Evolutionary conservation across 1,140 invertebrate genomes (phyloP).

Genomic region (Pemphigus obesinymphae): DNA sequence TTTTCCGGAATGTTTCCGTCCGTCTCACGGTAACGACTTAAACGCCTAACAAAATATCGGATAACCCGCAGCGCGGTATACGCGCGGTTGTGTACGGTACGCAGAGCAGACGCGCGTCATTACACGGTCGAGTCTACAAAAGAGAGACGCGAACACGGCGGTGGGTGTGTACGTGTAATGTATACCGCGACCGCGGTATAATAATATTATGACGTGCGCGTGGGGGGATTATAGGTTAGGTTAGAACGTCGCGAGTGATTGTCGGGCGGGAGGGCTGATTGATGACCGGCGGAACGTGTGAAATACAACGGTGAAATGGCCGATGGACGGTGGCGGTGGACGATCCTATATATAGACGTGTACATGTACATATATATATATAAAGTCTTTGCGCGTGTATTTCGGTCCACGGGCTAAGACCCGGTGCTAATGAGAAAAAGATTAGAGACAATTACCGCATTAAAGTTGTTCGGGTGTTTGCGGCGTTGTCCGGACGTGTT

Average conservation of each 20-base stretch:
- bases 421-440: slow-evolving; percentile 37
- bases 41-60: too few relatives aligned
- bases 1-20: too few relatives aligned
- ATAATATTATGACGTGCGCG: too few relatives aligned
- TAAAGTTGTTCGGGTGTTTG: background rate
- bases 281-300: background rate
- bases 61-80: too few relatives aligned
- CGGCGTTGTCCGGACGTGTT: background rate
- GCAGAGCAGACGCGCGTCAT: background rate
- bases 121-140: too few relatives aligned
- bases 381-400: background rate
- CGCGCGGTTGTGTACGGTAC: background rate
- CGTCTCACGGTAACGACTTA: too few relatives aligned
- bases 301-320: background rate
- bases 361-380: background rate
- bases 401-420: slow-evolving; percentile 8
- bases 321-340: background rate
- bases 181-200: background rate
- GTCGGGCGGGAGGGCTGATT: background rate
- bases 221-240: too few relatives aligned
- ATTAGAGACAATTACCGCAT: slow-evolving; percentile 36
- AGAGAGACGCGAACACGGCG: too few relatives aligned
- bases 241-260: too few relatives aligned
- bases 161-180: background rate
- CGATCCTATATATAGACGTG: too few relatives aligned